Evolutionary conservation across 2,113 vertebrate genomes (phyloP).

Genomic region (Pollimyrus isidori): DNA sequence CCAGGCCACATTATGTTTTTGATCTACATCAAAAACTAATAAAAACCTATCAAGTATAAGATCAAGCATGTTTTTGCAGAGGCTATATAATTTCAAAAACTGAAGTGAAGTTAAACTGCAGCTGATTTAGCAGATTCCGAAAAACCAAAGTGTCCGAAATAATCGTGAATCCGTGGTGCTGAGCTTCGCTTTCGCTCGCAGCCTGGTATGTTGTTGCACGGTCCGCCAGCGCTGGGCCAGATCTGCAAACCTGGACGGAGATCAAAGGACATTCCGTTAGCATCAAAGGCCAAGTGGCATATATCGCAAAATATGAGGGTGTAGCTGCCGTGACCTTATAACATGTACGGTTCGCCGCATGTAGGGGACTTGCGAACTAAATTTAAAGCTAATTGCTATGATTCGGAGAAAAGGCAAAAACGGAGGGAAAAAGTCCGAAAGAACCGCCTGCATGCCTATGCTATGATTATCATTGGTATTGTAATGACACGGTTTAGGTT

Average conservation of each 20-base stretch:
- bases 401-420: constrained; percentile 38
- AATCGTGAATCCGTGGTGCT: constrained; percentile 52
- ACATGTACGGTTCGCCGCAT: constrained; percentile 45
- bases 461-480: constrained; percentile 71
- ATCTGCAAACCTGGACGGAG: constrained; percentile 32
- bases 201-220: constrained; percentile 23
- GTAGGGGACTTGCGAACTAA: constrained; percentile 61
- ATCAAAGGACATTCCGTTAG: constrained; percentile 44
- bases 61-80: neutral
- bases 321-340: constrained; percentile 60
- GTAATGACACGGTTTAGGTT: constrained; percentile 67
- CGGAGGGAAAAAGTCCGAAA: constrained; percentile 58
- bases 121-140: constrained; percentile 46
- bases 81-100: constrained; percentile 30
- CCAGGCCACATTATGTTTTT: neutral
- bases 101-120: constrained; percentile 45
- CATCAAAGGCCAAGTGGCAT: constrained; percentile 27
- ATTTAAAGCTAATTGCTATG: constrained; percentile 75
- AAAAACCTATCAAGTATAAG: neutral
- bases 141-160: constrained; percentile 38
- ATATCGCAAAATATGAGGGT: constrained; percentile 51
- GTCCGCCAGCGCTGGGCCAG: neutral
- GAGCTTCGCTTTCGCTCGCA: constrained; percentile 39
- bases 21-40: neutral
- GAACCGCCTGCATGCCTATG: constrained; percentile 59